Evolutionary conservation across 2,797 vertebrate species (phyloP), one percentile per base, ranked within the genome.

Genomic region (Eulemur coronatus): DNA sequence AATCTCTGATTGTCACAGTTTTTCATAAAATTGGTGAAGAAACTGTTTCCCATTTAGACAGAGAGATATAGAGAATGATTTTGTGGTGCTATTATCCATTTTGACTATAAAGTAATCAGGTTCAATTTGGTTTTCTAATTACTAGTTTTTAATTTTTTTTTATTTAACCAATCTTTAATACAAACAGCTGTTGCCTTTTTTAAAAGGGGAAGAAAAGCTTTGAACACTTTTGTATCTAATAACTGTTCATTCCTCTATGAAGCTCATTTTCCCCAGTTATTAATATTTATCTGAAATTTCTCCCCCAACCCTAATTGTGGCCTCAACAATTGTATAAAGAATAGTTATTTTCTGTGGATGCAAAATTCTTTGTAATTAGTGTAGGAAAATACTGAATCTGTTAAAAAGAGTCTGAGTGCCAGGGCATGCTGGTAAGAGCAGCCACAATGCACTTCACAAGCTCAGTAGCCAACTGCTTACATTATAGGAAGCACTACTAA

Each of bases 341-440:
- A 72, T 30, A 85, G 17, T 73, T 89, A 43, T 78, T 61, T 79
- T 79, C 63, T 41, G 30, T 52, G 89, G 50, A 20, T 28, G 63
- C 18, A 92, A 26, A 88, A n/a, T 88, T 76, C 41, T 85, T 82
- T 96, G 82, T 24, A 89, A 91, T 93, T 95, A 86, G 41, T 65
- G 7, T 33, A 65, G 33, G 24, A 57, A 84, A 89, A 79, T 67
- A 2, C 35, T 50, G 46, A 78, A 14, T 76, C 55, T 78, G 46
- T 38, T 35, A 55, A 46, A 72, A 84, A 50, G 46, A 61, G n/a
- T 78, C 59, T 41, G 10, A 50, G 12, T 67, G 33, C 70, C 82
- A 91, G 69, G 20, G 2, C 11, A 1, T 28, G 28, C 57, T 91
- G 73, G 50, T 70, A 59, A 75, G 75, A 84, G 48, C 65, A 93